phyloP scores from a whole-genome alignment of 2,113 vertebrate species.

The Trematomus loennbergii region DNA sequence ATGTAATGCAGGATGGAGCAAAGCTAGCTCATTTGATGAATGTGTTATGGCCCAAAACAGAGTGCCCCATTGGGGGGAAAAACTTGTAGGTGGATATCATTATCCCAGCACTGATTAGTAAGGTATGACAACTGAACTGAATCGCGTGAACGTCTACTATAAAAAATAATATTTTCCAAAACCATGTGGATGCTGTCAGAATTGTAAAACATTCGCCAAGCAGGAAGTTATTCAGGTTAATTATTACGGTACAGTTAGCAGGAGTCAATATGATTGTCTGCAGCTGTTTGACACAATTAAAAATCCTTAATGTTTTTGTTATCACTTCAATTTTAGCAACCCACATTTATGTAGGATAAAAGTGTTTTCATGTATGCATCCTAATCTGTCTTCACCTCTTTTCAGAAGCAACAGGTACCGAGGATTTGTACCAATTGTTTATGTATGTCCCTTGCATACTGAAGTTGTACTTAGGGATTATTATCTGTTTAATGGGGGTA shows the following conservation, averaged over 20 bases:
- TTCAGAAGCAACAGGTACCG: neutral
- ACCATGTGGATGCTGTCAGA: neutral
- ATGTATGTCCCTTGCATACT: neutral
- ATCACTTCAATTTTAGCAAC: neutral
- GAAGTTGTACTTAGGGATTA: neutral
- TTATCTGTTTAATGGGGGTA: neutral
- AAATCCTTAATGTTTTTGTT: neutral
- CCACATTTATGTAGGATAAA: neutral
- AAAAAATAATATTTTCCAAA: neutral
- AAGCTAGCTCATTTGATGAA: constrained; percentile 38
- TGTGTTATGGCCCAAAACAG: constrained; percentile 52
- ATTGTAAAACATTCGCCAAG: neutral
- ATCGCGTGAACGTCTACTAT: neutral
- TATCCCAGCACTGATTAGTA: neutral
- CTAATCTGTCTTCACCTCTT: too few relatives aligned
- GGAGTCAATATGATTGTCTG: neutral
- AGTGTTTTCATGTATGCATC: neutral
- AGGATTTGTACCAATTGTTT: neutral
- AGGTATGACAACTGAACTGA: neutral
- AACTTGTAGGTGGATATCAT: constrained; percentile 12
- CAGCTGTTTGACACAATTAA: neutral
- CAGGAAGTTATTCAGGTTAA: neutral
- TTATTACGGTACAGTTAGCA: neutral
- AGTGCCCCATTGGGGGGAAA: constrained; percentile 21
- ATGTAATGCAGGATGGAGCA: constrained; percentile 25